phyloP scores from a whole-genome alignment of 2,113 vertebrate genomes.

The Passer montanus region DNA sequence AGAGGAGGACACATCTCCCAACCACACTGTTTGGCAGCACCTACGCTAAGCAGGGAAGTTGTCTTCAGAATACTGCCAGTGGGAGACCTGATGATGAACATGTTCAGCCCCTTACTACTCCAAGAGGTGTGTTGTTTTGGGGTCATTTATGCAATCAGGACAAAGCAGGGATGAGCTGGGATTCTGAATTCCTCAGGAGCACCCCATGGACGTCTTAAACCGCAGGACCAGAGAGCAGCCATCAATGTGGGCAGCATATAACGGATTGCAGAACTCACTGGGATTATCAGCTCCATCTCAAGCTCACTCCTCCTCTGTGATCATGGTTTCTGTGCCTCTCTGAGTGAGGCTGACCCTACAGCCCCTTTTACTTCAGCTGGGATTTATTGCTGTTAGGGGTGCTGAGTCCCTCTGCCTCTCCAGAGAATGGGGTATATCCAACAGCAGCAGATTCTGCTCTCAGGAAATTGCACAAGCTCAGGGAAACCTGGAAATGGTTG shows the following conservation, averaged over 20 bases:
- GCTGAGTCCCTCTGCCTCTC: background rate
- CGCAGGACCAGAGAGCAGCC: fast-evolving
- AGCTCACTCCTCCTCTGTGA: background rate
- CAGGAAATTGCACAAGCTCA: background rate
- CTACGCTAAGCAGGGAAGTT: background rate
- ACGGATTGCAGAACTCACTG: background rate
- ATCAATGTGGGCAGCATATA: fast-evolving
- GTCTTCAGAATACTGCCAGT: background rate
- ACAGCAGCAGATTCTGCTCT: background rate
- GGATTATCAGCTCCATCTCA: background rate
- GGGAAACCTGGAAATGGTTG: background rate
- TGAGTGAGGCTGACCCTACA: background rate
- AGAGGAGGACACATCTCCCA: background rate
- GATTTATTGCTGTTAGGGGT: background rate
- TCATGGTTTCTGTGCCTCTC: background rate
- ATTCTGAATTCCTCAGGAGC: background rate
- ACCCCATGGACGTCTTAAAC: background rate
- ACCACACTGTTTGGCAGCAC: background rate
- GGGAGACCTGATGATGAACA: fast-evolving
- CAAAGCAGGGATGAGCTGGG: background rate
- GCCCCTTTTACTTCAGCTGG: background rate
- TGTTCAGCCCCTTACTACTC: background rate
- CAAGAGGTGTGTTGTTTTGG: background rate
- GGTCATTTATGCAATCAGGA: background rate
- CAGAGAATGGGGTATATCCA: background rate